Evolutionary conservation across 1,140 invertebrate genomes (phyloP).

Genomic region (Sitodiplosis mosellana): DNA sequence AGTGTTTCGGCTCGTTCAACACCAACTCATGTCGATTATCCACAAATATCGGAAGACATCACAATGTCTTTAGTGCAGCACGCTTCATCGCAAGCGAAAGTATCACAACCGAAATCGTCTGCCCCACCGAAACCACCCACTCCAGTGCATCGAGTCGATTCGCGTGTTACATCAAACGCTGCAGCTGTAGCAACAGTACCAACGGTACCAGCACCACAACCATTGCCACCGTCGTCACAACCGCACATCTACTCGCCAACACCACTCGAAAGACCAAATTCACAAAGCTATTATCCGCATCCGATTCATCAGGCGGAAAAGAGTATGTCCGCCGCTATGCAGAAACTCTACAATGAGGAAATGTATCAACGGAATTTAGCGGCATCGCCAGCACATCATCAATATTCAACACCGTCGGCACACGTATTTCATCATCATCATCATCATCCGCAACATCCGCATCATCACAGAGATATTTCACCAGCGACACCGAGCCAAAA

Average conservation of each 20-base stretch:
- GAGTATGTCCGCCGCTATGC: no score
- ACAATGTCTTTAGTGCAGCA: constrained; percentile 1
- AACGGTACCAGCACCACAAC: no score
- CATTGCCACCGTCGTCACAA: not conserved
- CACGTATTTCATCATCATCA: not conserved
- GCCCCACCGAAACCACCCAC: not conserved
- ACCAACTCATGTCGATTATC: not conserved
- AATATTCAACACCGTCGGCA: not conserved
- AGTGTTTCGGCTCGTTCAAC: not conserved
- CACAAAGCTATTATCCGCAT: no score
- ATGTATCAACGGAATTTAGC: no score
- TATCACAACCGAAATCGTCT: not conserved
- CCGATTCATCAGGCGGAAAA: no score
- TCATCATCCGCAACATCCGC: not conserved
- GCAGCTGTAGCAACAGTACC: not conserved
- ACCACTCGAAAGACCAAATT: no score
- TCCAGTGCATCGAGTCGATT: not conserved
- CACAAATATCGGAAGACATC: constrained; percentile 2
- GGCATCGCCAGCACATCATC: not conserved
- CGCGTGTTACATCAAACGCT: not conserved
- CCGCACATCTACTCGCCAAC: not conserved
- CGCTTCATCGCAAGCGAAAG: not conserved
- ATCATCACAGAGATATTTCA: not conserved
- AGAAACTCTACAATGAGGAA: no score
- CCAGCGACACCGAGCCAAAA: not conserved